A percentile compares a stretch with the other conserved stretches of the same genome.
phyloP scores from a whole-genome alignment of 2,888 invertebrate genomes.

The Corbicula japonica region DNA sequence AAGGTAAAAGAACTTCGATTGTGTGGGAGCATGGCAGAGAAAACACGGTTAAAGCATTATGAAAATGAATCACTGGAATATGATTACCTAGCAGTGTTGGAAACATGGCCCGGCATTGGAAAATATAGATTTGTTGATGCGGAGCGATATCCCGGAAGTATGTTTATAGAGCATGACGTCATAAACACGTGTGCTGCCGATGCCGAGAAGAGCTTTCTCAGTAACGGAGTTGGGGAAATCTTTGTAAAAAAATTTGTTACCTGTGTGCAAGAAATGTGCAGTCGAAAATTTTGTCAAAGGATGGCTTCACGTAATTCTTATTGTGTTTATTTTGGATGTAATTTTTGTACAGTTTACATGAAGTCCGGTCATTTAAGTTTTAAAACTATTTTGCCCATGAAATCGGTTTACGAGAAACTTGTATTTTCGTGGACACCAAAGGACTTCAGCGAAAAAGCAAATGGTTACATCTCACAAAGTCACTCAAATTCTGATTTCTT shows the following conservation, averaged over 20 bases:
- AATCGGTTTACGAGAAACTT: not conserved
- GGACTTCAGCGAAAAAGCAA: too few relatives aligned
- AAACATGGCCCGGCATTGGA: not conserved
- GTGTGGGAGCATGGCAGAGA: slow-evolving; percentile 5
- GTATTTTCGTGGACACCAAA: not conserved
- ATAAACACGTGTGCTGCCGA: not conserved
- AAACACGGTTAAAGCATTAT: not conserved
- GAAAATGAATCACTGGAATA: too few relatives aligned
- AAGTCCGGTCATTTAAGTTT: not conserved
- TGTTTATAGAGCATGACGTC: not conserved
- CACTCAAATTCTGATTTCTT: not conserved
- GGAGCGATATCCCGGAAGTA: not conserved
- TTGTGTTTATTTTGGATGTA: too few relatives aligned
- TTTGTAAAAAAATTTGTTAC: not conserved
- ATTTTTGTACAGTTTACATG: not conserved
- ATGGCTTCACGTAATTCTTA: not conserved
- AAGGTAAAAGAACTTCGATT: not conserved
- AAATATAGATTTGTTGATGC: not conserved
- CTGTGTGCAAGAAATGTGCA: not conserved
- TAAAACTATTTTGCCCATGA: not conserved
- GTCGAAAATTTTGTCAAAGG: not conserved
- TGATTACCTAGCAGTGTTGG: not conserved
- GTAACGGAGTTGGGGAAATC: not conserved
- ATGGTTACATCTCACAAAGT: not conserved
- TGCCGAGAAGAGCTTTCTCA: not conserved